Evolutionary conservation across 2,113 vertebrate species (phyloP).

Genomic region (Cynocephalus volans): DNA sequence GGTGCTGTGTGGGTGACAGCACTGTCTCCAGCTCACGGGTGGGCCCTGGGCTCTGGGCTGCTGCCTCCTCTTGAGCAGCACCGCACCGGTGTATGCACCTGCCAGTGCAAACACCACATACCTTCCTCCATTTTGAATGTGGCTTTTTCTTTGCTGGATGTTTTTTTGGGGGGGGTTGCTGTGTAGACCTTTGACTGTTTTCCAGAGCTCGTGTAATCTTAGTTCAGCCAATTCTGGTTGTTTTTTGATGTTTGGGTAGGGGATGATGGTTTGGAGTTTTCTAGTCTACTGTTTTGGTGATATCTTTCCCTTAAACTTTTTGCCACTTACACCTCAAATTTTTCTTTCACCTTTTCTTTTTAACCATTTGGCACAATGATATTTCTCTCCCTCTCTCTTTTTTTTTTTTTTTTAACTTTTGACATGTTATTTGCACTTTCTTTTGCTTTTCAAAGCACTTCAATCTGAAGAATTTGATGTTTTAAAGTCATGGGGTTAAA

Average conservation of each 20-base stretch:
- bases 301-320: not conserved
- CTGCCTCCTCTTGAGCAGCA: not conserved
- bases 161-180: no score
- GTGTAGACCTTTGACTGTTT: not conserved
- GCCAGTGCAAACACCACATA: accelerated
- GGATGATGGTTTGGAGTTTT: not conserved
- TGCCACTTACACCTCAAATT: not conserved
- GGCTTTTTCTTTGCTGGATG: not conserved
- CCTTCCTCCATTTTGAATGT: not conserved
- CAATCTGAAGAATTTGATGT: constrained; percentile 11
- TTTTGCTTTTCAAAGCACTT: not conserved
- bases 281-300: not conserved
- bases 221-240: not conserved
- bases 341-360: not conserved
- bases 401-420: not conserved
- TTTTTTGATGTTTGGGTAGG: not conserved
- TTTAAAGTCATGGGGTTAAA: not conserved
- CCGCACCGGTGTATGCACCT: accelerated
- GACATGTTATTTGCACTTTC: not conserved
- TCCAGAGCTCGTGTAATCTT: not conserved
- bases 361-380: not conserved
- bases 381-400: not conserved
- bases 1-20: no score
- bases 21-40: not conserved
- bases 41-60: not conserved